These are phyloP conservation scores for Stomatorhinus walkeri DNA, from an alignment of 2,797 vertebrate genomes.

Conservation along the genomic window DNA sequence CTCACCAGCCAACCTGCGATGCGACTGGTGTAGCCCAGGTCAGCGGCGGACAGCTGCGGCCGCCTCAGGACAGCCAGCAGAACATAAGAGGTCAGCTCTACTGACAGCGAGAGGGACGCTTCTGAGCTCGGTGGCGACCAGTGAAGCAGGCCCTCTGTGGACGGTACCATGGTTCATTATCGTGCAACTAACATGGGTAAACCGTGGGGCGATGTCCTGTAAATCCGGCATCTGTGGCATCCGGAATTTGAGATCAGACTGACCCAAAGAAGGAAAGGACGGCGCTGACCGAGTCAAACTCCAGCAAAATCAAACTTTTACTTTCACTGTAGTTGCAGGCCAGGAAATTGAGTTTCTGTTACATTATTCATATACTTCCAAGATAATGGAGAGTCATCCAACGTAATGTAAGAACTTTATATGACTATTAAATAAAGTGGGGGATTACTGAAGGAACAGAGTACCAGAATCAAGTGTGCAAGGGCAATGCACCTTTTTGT, in stretches of 20 bases:
- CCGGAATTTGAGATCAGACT: not conserved
- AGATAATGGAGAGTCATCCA: not conserved
- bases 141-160: constrained; percentile 46
- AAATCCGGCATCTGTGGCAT: not conserved
- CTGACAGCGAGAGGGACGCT: constrained; percentile 53
- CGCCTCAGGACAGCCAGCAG: constrained; percentile 61
- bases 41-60: constrained; percentile 41
- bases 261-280: not conserved
- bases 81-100: constrained; percentile 71
- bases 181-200: not conserved
- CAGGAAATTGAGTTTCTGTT: not conserved
- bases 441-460: not conserved
- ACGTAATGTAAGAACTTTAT: not conserved
- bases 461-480: not conserved
- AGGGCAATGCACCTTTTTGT: not conserved
- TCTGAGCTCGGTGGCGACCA: constrained; percentile 46
- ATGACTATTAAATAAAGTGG: not conserved
- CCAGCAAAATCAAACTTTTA: not conserved
- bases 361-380: not conserved
- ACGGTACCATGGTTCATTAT: not conserved
- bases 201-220: not conserved
- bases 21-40: constrained; percentile 50
- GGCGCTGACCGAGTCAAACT: not conserved
- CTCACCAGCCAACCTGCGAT: constrained; percentile 65
- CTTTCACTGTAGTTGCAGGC: not conserved